phyloP scores from a whole-genome alignment of 2,113 vertebrate species.

The Carettochelys insculpta region DNA sequence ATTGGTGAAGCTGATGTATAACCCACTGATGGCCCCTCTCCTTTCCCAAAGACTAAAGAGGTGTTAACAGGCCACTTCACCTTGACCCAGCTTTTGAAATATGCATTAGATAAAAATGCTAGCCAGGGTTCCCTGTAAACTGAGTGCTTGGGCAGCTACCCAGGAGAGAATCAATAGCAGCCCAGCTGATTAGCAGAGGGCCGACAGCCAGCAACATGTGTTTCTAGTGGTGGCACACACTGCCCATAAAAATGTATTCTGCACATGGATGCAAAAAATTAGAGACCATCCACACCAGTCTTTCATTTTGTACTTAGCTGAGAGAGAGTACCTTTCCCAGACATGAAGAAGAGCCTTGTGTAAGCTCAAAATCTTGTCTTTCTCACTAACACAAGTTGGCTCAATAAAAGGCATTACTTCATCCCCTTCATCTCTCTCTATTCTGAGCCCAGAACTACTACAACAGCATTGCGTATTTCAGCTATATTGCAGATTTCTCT shows the following conservation, averaged over 20 bases:
- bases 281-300: too few species aligned
- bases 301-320: background rate
- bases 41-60: background rate
- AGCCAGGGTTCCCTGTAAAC: too few species aligned
- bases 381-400: background rate
- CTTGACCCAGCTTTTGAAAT: background rate
- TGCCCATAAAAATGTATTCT: too few species aligned
- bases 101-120: too few species aligned
- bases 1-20: background rate
- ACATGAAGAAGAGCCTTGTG: background rate
- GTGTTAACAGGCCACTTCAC: background rate
- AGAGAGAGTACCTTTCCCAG: background rate
- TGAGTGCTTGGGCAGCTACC: too few species aligned
- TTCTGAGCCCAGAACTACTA: background rate
- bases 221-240: too few species aligned
- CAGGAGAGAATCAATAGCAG: too few species aligned
- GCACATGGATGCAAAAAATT: too few species aligned
- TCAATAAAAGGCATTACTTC: background rate
- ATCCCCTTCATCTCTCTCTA: background rate
- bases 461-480: background rate
- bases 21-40: background rate
- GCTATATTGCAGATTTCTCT: background rate
- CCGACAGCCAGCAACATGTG: too few species aligned
- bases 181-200: too few species aligned
- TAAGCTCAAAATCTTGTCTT: background rate